phyloP scores from a whole-genome alignment of 2,113 vertebrate genomes.

The Chamaea fasciata region DNA sequence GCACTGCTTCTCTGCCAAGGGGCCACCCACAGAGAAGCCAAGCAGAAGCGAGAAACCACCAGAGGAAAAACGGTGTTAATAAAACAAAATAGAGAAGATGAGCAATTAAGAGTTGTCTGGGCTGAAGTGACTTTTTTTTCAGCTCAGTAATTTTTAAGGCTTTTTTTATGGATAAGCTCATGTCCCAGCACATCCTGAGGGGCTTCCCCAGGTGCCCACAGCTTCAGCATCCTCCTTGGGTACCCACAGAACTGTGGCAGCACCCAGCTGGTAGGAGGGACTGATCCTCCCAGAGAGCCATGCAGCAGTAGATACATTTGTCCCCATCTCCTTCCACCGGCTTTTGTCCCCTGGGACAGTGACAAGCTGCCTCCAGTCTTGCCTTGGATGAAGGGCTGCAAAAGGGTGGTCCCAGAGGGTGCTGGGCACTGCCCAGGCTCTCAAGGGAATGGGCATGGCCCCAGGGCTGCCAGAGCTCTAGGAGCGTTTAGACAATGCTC shows the following conservation, averaged over 20 bases:
- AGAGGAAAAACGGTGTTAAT: background rate
- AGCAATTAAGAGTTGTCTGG: background rate
- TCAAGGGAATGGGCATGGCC: background rate
- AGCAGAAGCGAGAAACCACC: background rate
- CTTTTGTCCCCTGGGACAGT: background rate
- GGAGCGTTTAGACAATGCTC: background rate
- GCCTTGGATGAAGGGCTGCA: background rate
- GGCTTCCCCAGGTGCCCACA: background rate
- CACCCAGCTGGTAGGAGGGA: background rate
- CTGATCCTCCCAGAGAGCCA: fast-evolving
- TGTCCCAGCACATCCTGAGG: fast-evolving
- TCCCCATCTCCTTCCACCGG: background rate
- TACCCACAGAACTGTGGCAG: background rate
- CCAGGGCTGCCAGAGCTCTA: background rate
- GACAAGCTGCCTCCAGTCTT: background rate
- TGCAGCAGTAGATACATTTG: background rate
- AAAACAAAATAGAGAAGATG: background rate
- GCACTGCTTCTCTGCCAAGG: background rate
- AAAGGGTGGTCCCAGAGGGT: background rate
- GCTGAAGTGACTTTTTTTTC: background rate
- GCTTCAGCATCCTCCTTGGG: background rate
- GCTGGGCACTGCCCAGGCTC: background rate
- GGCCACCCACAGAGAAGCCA: background rate
- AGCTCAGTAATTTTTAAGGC: background rate
- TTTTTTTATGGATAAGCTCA: background rate